Evolutionary conservation across 2,113 vertebrate genomes (phyloP), one percentile per base, ranked within the genome.

Genomic region (Gadus macrocephalus): DNA sequence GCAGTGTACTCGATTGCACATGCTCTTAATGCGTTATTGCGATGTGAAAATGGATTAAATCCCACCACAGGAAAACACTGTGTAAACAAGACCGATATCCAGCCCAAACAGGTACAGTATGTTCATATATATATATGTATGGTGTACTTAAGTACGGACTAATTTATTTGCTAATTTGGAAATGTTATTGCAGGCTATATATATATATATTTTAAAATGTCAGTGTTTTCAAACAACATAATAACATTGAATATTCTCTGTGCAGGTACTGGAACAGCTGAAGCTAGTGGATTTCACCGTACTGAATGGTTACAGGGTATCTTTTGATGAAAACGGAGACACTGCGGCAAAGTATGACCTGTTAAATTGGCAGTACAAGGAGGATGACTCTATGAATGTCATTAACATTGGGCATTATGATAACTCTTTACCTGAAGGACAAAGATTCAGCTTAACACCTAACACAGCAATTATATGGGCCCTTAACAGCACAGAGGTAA

Each of bases 311-410:
- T 81, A 80, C 42, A 87, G 72, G 16, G 73, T 91, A 15, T 85
- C 80, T 49, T 92, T 92, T 79, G 89, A 93, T 83, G 76, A 85
- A 69, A 89, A 89, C n/a, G 88, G 90, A 65, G 89, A 90, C 55
- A 82, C 89, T 0, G 71, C 81, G 53, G 89, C 83, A 49, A 83
- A 78, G 70, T 92, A 93, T 75, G 91, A 92, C 55, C 65, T 92
- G 15, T 80, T 93, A 15, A 93, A 91, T 75, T 92, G 90, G 89
- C 89, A 92, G 55, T 78, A 81, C 11, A 78, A 66, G 71, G 76
- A 77, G 1, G 68, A 88, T 9, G 85, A 87, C 35, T 83, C 80
- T 15, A 78, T 69, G 15, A 67, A 88, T 38, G 81, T 90, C 69
- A 42, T 84, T 3, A 83, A 58, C 7, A 78, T 91, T 5, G 89